A percentile compares a stretch with the other conserved stretches of the same genome.
phyloP scores from a whole-genome alignment of 2,888 invertebrate species.

The Macrosoma leucophasiata region DNA sequence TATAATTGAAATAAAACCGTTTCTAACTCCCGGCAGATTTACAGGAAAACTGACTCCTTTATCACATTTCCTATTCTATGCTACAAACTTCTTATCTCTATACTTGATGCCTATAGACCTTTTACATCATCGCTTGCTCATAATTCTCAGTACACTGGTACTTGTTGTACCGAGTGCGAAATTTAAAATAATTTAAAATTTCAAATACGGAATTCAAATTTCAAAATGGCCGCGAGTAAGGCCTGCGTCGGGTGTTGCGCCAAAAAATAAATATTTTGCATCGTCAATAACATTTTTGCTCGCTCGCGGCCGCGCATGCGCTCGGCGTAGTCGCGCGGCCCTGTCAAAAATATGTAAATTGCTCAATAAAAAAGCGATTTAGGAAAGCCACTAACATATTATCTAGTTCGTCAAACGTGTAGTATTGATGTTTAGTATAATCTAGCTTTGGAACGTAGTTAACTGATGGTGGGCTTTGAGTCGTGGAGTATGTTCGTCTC shows the following conservation, averaged over 20 bases:
- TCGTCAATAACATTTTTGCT: conserved; percentile 66
- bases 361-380: conserved; percentile 64
- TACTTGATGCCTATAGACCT: no score
- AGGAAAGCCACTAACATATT: conserved; percentile 45
- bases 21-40: conserved; percentile 47
- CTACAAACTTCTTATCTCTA: no score
- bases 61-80: no score
- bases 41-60: conserved; percentile 27
- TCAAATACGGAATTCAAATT: conserved; percentile 16
- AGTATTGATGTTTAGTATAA: conserved; percentile 26
- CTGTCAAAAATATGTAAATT: conserved; percentile 75
- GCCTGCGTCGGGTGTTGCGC: conserved; percentile 44
- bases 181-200: no score
- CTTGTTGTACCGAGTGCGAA: no score
- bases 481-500: conserved; percentile 43
- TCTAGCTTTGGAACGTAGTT: conserved; percentile 7
- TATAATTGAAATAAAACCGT: conserved; percentile 73
- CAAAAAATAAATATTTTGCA: conserved; percentile 71
- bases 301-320: conserved; percentile 55
- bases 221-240: conserved; percentile 31
- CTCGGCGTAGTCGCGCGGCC: conserved; percentile 33
- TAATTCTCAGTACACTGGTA: no score
- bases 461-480: conserved; percentile 8
- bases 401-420: conserved; percentile 30
- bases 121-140: no score